These are phyloP conservation scores for Threskiornis aethiopicus DNA, from an alignment of 2,797 vertebrate species.

Conservation along the genomic window DNA sequence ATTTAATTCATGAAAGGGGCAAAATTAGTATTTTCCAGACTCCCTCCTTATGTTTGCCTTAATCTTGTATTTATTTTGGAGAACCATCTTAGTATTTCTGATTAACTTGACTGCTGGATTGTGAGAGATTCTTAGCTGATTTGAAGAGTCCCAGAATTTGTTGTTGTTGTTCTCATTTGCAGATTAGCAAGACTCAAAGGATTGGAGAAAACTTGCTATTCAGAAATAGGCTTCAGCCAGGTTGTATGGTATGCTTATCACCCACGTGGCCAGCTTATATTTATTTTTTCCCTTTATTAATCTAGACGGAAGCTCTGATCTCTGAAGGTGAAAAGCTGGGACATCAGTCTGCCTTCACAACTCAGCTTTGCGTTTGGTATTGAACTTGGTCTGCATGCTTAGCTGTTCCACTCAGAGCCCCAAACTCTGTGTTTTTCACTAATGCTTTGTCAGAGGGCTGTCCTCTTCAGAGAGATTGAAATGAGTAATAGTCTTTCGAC, in stretches of 20 bases:
- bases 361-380: neutral
- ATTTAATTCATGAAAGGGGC: neutral
- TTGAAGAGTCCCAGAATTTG: neutral
- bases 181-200: neutral
- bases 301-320: neutral
- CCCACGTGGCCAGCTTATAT: neutral
- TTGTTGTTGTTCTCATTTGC: neutral
- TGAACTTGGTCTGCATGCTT: neutral
- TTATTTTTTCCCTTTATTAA: neutral
- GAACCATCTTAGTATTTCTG: neutral
- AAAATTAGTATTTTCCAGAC: neutral
- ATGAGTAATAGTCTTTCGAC: constrained; percentile 37
- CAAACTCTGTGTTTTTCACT: neutral
- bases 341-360: neutral
- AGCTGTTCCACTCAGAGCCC: neutral
- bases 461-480: constrained; percentile 49
- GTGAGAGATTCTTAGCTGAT: neutral
- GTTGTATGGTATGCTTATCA: neutral
- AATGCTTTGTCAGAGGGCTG: constrained; percentile 33
- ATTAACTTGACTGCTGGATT: neutral
- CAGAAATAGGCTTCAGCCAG: neutral
- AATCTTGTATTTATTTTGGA: neutral
- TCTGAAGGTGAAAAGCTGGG: neutral
- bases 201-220: neutral
- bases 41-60: neutral